These are phyloP conservation scores for Eurystomus glaucurus DNA, from an alignment of 2,797 vertebrate species.

Conservation along the genomic window DNA sequence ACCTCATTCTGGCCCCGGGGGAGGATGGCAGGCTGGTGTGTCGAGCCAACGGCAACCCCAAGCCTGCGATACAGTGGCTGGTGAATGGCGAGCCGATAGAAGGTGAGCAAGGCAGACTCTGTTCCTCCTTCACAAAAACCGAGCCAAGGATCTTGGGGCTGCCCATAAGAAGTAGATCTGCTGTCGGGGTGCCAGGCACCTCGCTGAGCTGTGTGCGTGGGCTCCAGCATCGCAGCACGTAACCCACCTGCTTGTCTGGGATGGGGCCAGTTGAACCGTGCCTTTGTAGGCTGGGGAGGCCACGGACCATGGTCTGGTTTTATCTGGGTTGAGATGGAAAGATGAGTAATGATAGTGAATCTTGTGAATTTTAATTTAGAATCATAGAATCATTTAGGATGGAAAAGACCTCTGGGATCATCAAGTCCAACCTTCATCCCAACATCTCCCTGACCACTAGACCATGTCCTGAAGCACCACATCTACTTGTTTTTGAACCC, in stretches of 20 bases:
- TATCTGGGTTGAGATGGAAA: fast-evolving
- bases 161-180: fast-evolving
- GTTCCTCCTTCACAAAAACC: not conserved
- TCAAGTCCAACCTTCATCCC: no score
- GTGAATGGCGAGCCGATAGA: constrained; percentile 92
- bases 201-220: fast-evolving
- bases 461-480: no score
- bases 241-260: not conserved
- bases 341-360: fast-evolving
- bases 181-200: not conserved
- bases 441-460: no score
- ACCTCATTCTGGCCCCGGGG: constrained; percentile 92
- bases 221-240: not conserved
- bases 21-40: constrained; percentile 94
- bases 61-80: constrained; percentile 94
- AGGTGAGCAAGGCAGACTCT: constrained; percentile 77
- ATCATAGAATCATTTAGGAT: no score
- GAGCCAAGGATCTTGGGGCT: fast-evolving
- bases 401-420: no score
- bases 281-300: not conserved
- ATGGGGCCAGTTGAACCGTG: fast-evolving
- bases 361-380: not conserved
- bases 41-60: constrained; percentile 95
- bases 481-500: no score
- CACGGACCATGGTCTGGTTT: fast-evolving